Percentiles rank a stretch among this genome's conserved stretches.
Evolutionary conservation across 2,113 vertebrate genomes (phyloP).

Genomic region (Nothobranchius furzeri): DNA sequence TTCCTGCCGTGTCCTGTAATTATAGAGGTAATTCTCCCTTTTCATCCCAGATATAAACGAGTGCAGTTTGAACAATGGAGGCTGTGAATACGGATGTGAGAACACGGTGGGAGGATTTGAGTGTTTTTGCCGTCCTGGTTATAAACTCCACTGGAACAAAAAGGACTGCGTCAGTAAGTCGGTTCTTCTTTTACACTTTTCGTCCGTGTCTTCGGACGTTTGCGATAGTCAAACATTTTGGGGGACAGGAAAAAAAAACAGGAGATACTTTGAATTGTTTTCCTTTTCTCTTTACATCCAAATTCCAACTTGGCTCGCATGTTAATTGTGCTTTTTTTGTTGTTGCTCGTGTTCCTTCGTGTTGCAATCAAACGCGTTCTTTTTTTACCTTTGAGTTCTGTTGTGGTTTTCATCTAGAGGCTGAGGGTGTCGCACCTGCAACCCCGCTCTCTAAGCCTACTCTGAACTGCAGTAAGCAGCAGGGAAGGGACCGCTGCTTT

Average conservation of each 20-base stretch:
- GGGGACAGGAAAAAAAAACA: slow-evolving; percentile 80
- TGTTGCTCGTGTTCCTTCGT: slow-evolving; percentile 12
- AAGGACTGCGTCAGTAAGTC: slow-evolving; percentile 98
- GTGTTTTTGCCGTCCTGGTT: slow-evolving; percentile 88
- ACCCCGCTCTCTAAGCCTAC: slow-evolving; percentile 78
- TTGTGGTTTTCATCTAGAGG: slow-evolving; percentile 87
- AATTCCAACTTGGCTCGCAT: slow-evolving; percentile 12
- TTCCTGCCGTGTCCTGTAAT: slow-evolving; percentile 16
- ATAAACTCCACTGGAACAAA: slow-evolving; percentile 97
- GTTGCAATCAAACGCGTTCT: slow-evolving; percentile 19
- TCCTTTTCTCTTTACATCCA: slow-evolving; percentile 63
- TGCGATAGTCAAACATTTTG: slow-evolving; percentile 25
- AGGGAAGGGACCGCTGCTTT: slow-evolving; percentile 89
- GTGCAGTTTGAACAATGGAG: slow-evolving; percentile 94
- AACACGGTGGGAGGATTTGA: slow-evolving; percentile 88
- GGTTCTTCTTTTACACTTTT: slow-evolving; percentile 8
- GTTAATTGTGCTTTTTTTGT: background rate
- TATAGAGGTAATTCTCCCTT: slow-evolving; percentile 19
- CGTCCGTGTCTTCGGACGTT: slow-evolving; percentile 1
- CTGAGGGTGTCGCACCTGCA: slow-evolving; percentile 79
- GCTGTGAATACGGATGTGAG: slow-evolving; percentile 91
- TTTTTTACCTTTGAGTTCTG: slow-evolving; percentile 75
- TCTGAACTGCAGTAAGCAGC: slow-evolving; percentile 89
- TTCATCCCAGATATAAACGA: slow-evolving; percentile 88
- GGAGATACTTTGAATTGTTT: slow-evolving; percentile 92